A percentile compares a stretch with the other conserved stretches of the same genome.
These are phyloP conservation scores for Podarcis muralis DNA, from an alignment of 2,113 vertebrate genomes.

Conservation along the genomic window DNA sequence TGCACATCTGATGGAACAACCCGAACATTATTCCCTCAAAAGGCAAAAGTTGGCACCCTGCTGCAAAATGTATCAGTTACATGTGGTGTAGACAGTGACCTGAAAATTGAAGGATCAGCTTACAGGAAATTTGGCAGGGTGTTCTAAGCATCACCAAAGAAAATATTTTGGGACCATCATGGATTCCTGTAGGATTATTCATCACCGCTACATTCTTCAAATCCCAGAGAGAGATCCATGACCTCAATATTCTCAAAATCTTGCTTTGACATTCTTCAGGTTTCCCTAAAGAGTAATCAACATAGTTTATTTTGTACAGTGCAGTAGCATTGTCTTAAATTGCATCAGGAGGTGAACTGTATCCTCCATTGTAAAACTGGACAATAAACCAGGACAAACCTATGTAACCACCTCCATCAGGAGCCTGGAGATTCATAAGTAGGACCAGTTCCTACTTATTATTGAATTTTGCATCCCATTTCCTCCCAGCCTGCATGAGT, in stretches of 20 bases:
- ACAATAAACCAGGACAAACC: not conserved
- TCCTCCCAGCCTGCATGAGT: not conserved
- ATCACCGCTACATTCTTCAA: not conserved
- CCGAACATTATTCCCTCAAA: constrained; percentile 66
- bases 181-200: not conserved
- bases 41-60: constrained; percentile 60
- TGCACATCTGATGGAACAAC: constrained; percentile 63
- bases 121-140: constrained; percentile 47
- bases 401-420: not conserved
- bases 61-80: constrained; percentile 57
- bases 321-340: not conserved
- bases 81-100: constrained; percentile 33
- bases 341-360: not conserved
- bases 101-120: constrained; percentile 49
- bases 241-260: not conserved
- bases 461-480: not conserved
- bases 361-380: not conserved
- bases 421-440: not conserved
- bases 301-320: not conserved
- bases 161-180: not conserved
- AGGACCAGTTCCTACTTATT: not conserved
- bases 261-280: not conserved
- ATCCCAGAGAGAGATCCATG: not conserved
- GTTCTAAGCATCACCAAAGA: constrained; percentile 7
- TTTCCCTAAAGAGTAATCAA: not conserved